Percentiles rank a stretch among this genome's conserved stretches.
phyloP scores from a whole-genome alignment of 2,113 vertebrate genomes.

The Leucoraja erinaceus region DNA sequence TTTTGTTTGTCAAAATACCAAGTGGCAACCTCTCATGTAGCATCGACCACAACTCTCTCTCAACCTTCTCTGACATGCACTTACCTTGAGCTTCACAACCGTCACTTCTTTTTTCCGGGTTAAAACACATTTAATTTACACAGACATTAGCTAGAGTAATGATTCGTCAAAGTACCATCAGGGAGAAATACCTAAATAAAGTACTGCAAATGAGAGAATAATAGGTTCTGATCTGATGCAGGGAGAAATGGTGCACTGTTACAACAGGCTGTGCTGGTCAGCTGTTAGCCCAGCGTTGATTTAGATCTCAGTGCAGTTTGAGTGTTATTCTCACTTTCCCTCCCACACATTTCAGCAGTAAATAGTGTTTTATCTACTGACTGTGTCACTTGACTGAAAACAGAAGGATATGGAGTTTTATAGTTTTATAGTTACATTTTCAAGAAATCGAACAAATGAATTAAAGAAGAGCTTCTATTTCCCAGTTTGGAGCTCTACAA shows the following conservation, averaged over 20 bases:
- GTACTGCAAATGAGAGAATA: not conserved
- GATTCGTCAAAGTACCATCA: not conserved
- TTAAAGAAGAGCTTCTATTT: not conserved
- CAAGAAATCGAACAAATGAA: constrained; percentile 6
- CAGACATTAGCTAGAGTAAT: not conserved
- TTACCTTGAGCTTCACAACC: not conserved
- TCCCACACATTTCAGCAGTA: not conserved
- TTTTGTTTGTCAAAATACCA: not conserved
- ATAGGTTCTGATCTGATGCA: not conserved
- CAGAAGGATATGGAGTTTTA: not conserved
- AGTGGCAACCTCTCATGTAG: not conserved
- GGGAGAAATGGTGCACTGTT: not conserved
- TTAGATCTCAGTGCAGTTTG: not conserved
- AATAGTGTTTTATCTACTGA: not conserved
- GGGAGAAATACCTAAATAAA: not conserved
- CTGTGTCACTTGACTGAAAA: constrained; percentile 1
- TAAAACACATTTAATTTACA: not conserved
- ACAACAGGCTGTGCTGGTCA: not conserved
- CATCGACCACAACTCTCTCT: too few species aligned
- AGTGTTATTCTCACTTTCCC: not conserved
- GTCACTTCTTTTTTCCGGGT: not conserved
- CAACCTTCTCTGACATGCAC: not conserved
- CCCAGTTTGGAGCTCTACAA: not conserved
- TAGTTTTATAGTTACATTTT: not conserved
- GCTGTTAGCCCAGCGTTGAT: not conserved